Evolutionary conservation across 2,113 vertebrate species (phyloP).

Genomic region (Prionailurus bengalensis): DNA sequence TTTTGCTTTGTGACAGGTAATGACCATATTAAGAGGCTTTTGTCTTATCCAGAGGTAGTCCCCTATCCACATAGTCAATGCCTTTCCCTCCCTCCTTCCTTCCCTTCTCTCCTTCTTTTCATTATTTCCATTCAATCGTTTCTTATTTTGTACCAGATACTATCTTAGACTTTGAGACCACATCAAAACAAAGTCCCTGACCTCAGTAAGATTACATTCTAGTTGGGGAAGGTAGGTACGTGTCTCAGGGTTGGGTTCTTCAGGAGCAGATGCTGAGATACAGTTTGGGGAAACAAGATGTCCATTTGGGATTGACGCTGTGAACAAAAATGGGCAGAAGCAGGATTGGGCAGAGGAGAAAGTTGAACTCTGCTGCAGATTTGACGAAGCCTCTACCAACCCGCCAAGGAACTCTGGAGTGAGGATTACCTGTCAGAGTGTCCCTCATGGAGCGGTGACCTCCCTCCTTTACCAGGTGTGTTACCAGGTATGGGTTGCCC

Average conservation of each 20-base stretch:
- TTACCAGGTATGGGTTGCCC: not conserved
- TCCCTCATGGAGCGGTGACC: not conserved
- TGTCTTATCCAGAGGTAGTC: not conserved
- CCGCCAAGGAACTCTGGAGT: no score
- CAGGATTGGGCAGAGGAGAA: not conserved
- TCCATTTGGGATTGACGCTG: not conserved
- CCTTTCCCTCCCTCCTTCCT: not conserved
- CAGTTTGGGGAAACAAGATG: not conserved
- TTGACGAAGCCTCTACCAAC: not conserved
- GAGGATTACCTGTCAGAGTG: not conserved
- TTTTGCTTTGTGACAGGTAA: not conserved
- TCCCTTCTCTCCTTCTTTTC: not conserved
- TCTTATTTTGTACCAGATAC: not conserved
- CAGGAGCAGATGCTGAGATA: not conserved
- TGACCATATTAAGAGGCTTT: not conserved
- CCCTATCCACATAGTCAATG: not conserved
- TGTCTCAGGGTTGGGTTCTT: not conserved
- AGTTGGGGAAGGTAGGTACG: not conserved
- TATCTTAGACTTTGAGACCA: not conserved
- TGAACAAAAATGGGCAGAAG: not conserved
- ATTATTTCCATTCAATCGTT: not conserved
- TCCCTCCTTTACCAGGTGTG: not conserved
- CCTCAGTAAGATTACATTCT: not conserved
- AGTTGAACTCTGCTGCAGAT: not conserved
- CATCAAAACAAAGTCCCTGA: not conserved